Evolutionary conservation across 2,888 invertebrate species (phyloP).

Genomic region (Drosophila robusta): DNA sequence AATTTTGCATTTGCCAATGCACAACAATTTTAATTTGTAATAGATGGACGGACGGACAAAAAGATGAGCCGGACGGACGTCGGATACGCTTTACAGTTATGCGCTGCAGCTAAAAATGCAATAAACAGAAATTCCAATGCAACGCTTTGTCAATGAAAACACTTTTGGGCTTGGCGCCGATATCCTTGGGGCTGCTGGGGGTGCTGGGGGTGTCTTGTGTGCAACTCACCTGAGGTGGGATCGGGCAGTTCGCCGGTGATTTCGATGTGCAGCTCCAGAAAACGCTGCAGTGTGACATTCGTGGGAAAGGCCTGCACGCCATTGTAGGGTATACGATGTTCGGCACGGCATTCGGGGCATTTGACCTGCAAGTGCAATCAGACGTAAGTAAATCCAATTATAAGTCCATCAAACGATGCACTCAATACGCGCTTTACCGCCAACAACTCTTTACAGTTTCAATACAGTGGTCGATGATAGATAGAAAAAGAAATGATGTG

Average conservation of each 20-base stretch:
- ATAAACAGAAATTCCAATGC: constrained; percentile 35
- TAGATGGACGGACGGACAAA: constrained; percentile 3
- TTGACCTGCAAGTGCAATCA: constrained; percentile 89
- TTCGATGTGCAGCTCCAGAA: constrained; percentile 96
- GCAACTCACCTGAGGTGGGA: constrained; percentile 89
- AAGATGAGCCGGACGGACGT: constrained; percentile 6
- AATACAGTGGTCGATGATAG: neutral
- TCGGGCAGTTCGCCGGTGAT: constrained; percentile 96
- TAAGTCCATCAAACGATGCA: constrained; percentile 9
- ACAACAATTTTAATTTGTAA: constrained; percentile 44
- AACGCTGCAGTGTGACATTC: constrained; percentile 97
- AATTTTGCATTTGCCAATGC: constrained; percentile 41
- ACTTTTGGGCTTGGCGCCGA: neutral
- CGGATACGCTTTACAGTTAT: constrained; percentile 19
- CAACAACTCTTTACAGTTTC: neutral
- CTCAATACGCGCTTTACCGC: neutral
- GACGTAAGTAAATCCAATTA: constrained; percentile 20
- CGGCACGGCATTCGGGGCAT: constrained; percentile 99
- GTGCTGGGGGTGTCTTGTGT: neutral
- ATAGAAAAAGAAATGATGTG: neutral
- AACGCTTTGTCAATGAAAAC: constrained; percentile 32
- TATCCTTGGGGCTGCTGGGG: neutral
- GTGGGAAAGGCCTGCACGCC: constrained; percentile 97
- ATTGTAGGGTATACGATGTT: constrained; percentile 97
- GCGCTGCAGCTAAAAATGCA: constrained; percentile 12